Percentiles rank a stretch among this genome's conserved stretches.
Conservation (phyloP, 2,113 vertebrate genomes). For the Epinephelus moara region DNA sequence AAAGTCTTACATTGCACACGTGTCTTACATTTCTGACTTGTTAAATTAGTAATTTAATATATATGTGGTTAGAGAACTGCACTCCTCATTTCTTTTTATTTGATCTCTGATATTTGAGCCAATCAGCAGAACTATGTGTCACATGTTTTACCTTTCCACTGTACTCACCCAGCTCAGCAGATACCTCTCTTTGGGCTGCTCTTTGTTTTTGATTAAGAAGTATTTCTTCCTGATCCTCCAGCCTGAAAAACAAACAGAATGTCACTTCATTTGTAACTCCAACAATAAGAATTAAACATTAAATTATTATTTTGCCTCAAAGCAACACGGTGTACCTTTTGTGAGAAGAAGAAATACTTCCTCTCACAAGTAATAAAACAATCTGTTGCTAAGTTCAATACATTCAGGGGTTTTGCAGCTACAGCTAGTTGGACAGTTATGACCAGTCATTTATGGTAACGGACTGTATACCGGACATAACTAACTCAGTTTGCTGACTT, state of each 20-base stretch:
- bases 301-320: background rate
- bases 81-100: background rate
- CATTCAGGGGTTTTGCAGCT: background rate
- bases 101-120: background rate
- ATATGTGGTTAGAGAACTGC: no score
- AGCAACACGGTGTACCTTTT: background rate
- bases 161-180: constrained; percentile 94
- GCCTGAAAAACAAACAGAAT: constrained; percentile 78
- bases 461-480: no score
- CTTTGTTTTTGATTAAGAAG: constrained; percentile 96
- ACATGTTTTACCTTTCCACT: background rate
- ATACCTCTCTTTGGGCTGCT: constrained; percentile 93
- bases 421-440: background rate
- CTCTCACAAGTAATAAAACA: background rate
- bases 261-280: background rate
- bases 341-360: background rate
- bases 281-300: background rate
- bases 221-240: constrained; percentile 98
- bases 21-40: no score
- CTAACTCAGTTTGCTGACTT: background rate
- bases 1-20: background rate
- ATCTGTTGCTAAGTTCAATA: accelerated
- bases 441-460: no score
- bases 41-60: no score
- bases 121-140: background rate